Evolutionary conservation across 2,113 vertebrate genomes (phyloP).

Genomic region (Stigmatopora nigra): DNA sequence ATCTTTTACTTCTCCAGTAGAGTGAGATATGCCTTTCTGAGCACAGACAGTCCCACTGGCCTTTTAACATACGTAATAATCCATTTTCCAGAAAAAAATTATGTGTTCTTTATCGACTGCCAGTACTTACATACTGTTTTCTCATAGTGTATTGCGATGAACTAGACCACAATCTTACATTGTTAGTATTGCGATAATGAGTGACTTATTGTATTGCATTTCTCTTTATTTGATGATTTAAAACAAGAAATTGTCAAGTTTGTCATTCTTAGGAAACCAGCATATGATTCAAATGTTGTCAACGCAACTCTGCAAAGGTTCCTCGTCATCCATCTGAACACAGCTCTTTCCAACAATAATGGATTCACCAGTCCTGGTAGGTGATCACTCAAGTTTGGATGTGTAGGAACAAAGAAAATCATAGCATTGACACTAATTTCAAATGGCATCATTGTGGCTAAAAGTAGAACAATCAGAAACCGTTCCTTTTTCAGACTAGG

Average conservation of each 20-base stretch:
- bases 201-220: neutral
- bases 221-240: neutral
- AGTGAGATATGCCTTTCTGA: neutral
- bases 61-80: neutral
- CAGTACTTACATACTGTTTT: no score
- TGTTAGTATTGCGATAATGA: neutral
- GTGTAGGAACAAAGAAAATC: no score
- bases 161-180: no score
- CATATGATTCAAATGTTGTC: neutral
- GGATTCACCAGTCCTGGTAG: no score
- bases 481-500: no score
- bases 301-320: neutral
- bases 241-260: neutral
- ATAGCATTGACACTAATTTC: no score
- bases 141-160: no score
- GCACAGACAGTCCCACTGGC: neutral
- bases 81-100: neutral
- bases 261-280: neutral
- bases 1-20: neutral
- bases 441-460: no score
- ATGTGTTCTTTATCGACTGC: neutral
- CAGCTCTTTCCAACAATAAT: no score
- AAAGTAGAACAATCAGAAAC: no score
- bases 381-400: no score
- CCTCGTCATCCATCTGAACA: neutral